Conservation (phyloP, 2,888 invertebrate species). For the Elgonia sp. region DNA sequence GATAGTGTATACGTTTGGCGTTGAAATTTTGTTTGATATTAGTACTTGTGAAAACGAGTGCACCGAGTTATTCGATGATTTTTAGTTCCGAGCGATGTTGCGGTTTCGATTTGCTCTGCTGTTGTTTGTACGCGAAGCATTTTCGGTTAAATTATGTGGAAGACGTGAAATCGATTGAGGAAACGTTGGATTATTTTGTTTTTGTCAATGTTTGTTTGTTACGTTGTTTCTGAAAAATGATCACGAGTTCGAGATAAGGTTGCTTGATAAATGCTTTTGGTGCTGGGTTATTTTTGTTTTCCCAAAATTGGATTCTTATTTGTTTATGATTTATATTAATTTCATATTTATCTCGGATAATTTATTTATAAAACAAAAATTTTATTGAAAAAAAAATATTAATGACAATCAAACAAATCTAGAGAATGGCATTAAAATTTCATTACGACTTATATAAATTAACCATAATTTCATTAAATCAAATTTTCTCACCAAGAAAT, state of each 20-base stretch:
- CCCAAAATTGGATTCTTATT: background rate
- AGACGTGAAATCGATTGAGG: background rate
- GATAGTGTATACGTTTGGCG: conserved; percentile 1
- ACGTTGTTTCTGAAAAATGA: background rate
- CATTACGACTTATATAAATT: too few relatives aligned
- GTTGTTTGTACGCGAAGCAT: conserved; percentile 10
- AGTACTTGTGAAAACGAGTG: background rate
- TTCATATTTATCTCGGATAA: too few relatives aligned
- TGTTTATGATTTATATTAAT: background rate
- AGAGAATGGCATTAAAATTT: too few relatives aligned
- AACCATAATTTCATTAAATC: too few relatives aligned
- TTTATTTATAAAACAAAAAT: too few relatives aligned
- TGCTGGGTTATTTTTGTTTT: background rate
- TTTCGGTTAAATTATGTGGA: conserved; percentile 27
- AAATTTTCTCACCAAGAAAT: too few relatives aligned
- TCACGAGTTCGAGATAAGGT: background rate
- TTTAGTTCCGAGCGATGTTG: conserved; percentile 24
- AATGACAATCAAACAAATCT: too few relatives aligned
- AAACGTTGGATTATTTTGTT: conserved; percentile 23
- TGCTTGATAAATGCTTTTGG: background rate
- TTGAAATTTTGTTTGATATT: background rate
- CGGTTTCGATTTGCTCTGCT: conserved; percentile 21
- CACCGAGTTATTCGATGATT: background rate
- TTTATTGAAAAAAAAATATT: too few relatives aligned
- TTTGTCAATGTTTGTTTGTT: conserved; percentile 5